Percentiles rank a stretch among this genome's conserved stretches.
These are phyloP conservation scores for Oreochromis spilurus DNA, from an alignment of 2,113 vertebrate species.

Conservation along the genomic window DNA sequence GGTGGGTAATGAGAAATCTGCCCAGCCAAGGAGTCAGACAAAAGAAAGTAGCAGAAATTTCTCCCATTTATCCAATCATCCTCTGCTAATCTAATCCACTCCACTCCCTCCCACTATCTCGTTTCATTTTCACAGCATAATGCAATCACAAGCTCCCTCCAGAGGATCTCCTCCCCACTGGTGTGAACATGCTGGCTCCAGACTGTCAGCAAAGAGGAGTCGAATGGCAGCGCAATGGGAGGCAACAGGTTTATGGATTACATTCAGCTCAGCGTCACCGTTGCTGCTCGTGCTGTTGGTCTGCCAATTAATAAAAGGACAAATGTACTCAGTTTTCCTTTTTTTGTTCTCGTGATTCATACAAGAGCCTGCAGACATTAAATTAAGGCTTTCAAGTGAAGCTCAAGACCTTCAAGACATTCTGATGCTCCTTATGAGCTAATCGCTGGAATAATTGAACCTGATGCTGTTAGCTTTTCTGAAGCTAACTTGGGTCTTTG, in stretches of 20 bases:
- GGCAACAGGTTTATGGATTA: conserved; percentile 26
- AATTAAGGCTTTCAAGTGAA: not conserved
- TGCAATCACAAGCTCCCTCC: conserved; percentile 21
- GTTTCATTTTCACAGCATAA: conserved; percentile 52
- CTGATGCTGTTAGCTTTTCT: not conserved
- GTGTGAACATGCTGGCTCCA: conserved; percentile 18
- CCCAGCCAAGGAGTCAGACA: not conserved
- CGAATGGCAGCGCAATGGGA: not conserved
- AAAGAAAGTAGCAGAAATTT: not conserved
- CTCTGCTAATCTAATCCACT: conserved; percentile 38
- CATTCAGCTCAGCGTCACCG: not conserved
- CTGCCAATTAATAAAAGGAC: not conserved
- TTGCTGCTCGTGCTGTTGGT: not conserved
- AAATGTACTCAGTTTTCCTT: not conserved
- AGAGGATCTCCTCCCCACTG: conserved; percentile 15
- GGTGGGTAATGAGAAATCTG: not conserved
- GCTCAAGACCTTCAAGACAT: not conserved
- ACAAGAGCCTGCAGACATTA: not conserved
- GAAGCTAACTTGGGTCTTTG: not conserved
- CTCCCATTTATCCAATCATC: conserved; percentile 16
- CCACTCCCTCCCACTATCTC: conserved; percentile 1
- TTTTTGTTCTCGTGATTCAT: not conserved
- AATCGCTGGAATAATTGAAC: not conserved
- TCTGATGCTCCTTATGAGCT: not conserved
- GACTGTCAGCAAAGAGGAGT: not conserved